phyloP scores from a whole-genome alignment of 2,797 vertebrate species.

The Sus cebifrons region DNA sequence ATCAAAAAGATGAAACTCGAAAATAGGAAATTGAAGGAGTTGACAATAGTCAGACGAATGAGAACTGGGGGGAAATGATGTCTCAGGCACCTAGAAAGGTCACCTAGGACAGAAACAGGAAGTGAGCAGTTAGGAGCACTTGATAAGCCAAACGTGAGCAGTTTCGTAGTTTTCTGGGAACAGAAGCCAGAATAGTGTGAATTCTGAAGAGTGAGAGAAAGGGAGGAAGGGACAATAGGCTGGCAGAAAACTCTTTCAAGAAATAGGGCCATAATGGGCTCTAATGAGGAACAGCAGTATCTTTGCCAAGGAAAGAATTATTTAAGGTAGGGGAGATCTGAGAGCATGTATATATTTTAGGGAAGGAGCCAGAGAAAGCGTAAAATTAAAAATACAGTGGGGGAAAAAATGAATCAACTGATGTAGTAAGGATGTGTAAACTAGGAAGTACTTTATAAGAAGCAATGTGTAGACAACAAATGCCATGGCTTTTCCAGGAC shows the following conservation, averaged over 20 bases:
- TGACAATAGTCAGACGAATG: not conserved
- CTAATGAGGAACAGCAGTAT: not conserved
- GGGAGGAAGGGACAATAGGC: not conserved
- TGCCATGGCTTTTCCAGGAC: not conserved
- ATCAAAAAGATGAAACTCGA: not conserved
- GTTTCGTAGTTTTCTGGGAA: not conserved
- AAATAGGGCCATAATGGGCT: not conserved
- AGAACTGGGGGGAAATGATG: not conserved
- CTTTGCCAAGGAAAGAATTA: not conserved
- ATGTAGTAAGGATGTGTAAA: not conserved
- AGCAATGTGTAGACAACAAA: slow-evolving; percentile 10
- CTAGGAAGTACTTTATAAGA: not conserved
- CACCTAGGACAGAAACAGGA: not conserved
- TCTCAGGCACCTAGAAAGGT: not conserved
- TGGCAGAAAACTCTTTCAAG: not conserved
- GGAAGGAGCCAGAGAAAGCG: not conserved
- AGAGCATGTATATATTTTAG: not conserved
- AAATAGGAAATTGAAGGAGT: not conserved
- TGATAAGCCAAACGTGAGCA: not conserved
- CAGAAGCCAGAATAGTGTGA: not conserved
- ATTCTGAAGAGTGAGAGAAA: not conserved
- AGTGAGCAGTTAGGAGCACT: not conserved
- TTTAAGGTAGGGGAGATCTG: not conserved
- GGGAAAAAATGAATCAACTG: not conserved
- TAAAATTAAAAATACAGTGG: not conserved